Base-by-base conservation (phyloP, 2,113 vertebrate species). In the Solea senegalensis region DNA sequence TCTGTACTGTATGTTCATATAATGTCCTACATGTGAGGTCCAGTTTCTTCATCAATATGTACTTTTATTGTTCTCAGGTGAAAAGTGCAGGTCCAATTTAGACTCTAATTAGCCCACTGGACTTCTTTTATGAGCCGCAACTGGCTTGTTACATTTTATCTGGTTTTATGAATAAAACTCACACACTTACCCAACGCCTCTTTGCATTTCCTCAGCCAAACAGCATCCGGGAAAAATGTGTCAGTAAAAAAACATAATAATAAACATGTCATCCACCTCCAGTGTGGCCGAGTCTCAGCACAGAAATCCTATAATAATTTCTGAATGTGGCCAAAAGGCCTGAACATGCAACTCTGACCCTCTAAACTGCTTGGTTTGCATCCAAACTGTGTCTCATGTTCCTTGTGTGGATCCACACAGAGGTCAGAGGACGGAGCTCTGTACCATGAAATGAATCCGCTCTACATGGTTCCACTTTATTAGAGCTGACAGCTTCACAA, bases 261-360 rank as follows among this genome's bases (percentile, higher is more conserved):
- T 62, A 77, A 59, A 78, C 39, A 59, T 78, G 78, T 86, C 72
- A 50, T 65, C 58, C 74, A 50, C 76, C 60, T 85, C 78, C 65
- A 68, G 71, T 61, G 21, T 21, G 57, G 41, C 54, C 5, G 7
- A 48, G 56, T 58, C 74, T 87, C 86, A 85, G 78, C 43, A 44
- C 7, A 66, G 73, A 89, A 88, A 87, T 87, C 82, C 75, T 34
- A 54, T 84, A 85, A 90, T 88, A 49, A 72, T 81, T 89, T 81
- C 76, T 86, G 78, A 85, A 87, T 90, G 82, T 77, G 70, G 74
- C 88, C 85, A 84, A 76, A 85, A 88, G 74, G 65, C 76, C 74
- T 54, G 74, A 86, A 81, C 77, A 86, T 54, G 46, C 21, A 80
- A 57, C 81, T 64, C 54, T 82, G 79, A 84, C 80, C 85, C 70